These are phyloP conservation scores for Calameuta filiformis DNA, from an alignment of 2,888 invertebrate species.

Conservation along the genomic window DNA sequence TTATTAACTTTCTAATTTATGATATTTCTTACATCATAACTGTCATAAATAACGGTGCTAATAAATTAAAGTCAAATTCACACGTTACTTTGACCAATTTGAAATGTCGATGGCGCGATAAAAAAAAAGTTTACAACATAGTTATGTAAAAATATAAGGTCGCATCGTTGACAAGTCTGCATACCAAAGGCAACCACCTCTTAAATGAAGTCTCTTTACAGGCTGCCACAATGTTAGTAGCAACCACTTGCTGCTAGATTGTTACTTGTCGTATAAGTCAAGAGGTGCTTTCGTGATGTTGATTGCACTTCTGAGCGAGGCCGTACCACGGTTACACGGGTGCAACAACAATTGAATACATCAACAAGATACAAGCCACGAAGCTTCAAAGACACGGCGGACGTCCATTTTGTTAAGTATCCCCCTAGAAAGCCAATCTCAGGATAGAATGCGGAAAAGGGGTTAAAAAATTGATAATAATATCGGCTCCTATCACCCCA, in stretches of 20 bases:
- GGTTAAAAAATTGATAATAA: neutral
- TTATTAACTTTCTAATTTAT: neutral
- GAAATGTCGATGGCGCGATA: neutral
- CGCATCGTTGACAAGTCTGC: constrained; percentile 18
- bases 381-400: neutral
- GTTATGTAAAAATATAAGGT: neutral
- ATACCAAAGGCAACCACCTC: constrained; percentile 28
- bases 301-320: constrained; percentile 33
- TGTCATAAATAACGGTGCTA: neutral
- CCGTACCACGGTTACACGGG: constrained; percentile 24
- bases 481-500: neutral
- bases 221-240: constrained; percentile 38
- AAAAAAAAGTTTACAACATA: neutral
- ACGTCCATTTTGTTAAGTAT: neutral
- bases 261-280: constrained; percentile 45
- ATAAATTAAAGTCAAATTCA: neutral
- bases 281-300: constrained; percentile 45
- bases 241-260: constrained; percentile 36
- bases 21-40: neutral
- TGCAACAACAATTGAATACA: constrained; percentile 40
- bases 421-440: neutral
- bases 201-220: constrained; percentile 45
- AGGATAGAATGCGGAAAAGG: neutral
- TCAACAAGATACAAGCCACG: constrained; percentile 19
- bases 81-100: neutral